These are phyloP conservation scores for Thinocorus orbignyianus DNA, from an alignment of 2,113 vertebrate species.

Conservation along the genomic window DNA sequence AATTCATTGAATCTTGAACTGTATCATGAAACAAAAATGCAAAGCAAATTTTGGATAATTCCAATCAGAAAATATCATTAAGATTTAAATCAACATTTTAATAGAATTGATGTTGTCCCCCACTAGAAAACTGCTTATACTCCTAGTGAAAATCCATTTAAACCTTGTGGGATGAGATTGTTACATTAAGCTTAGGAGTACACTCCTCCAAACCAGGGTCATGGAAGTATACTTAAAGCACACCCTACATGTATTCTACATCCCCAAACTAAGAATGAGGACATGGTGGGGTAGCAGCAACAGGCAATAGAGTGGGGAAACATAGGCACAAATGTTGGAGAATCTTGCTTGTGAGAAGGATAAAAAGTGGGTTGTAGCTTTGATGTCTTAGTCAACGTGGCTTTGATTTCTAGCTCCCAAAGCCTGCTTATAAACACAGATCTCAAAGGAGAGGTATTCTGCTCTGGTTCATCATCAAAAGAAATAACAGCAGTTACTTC, in stretches of 20 bases:
- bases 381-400: neutral
- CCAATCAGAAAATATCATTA: neutral
- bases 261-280: neutral
- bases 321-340: neutral
- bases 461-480: neutral
- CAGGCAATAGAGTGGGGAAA: neutral
- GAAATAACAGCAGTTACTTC: neutral
- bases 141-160: neutral
- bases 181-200: neutral
- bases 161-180: neutral
- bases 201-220: neutral
- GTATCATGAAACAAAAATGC: neutral
- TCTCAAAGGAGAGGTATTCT: neutral
- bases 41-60: neutral
- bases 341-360: neutral
- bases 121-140: neutral
- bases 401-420: neutral
- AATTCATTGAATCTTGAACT: neutral
- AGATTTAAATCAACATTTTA: neutral
- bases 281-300: neutral
- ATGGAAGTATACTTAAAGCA: neutral
- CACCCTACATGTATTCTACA: too few species aligned
- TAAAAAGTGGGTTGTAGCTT: neutral
- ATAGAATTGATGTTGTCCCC: neutral
- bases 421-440: neutral